phyloP scores from a whole-genome alignment of 2,113 vertebrate species.

The Psittacula cyanocephala region DNA sequence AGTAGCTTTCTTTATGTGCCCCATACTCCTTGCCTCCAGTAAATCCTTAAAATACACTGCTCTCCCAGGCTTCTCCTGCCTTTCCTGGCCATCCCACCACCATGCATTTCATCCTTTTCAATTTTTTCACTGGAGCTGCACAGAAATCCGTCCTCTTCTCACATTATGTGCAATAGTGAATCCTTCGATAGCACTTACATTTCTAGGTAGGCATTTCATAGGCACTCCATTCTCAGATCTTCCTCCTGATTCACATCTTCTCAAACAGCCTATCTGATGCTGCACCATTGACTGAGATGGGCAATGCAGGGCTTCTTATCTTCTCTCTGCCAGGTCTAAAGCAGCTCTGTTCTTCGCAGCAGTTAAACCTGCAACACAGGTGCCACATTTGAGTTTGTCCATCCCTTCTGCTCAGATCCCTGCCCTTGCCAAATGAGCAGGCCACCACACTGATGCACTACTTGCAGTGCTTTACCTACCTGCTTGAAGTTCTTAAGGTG shows the following conservation, averaged over 20 bases:
- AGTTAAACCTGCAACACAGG: background rate
- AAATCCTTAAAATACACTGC: accelerated
- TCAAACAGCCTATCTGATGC: background rate
- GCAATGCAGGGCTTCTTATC: background rate
- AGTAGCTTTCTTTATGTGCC: background rate
- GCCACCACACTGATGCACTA: too few species aligned
- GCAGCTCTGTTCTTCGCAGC: background rate
- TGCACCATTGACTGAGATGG: background rate
- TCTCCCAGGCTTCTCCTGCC: background rate
- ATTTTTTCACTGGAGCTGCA: background rate
- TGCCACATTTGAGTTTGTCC: background rate
- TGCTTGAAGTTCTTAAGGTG: background rate
- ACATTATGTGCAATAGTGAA: too few species aligned
- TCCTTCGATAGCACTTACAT: background rate
- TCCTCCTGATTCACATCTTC: background rate
- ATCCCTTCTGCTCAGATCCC: background rate
- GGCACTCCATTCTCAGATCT: background rate
- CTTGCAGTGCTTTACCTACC: background rate
- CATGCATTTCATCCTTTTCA: background rate
- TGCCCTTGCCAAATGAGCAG: background rate
- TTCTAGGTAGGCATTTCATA: background rate
- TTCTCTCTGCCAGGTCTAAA: background rate
- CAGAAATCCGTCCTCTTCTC: background rate
- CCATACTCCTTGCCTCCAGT: background rate
- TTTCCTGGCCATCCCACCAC: background rate